These are phyloP conservation scores for Caenorhabditis brenneri DNA, from an alignment of 1,140 invertebrate genomes.

Conservation along the genomic window DNA sequence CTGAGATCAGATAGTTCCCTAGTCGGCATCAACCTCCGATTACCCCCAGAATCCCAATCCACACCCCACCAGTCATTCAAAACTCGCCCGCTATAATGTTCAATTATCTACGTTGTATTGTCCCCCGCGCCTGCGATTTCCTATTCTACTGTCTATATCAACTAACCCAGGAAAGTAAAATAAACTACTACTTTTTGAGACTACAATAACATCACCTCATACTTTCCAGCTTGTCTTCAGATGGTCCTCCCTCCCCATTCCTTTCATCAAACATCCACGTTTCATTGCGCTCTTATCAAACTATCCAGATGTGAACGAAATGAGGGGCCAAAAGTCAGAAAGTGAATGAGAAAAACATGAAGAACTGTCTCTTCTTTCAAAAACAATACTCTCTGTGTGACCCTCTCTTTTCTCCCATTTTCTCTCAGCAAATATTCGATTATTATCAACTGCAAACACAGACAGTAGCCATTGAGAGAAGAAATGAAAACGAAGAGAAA, in stretches of 20 bases:
- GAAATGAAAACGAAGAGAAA: background rate
- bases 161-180: too few species aligned
- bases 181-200: too few species aligned
- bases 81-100: too few species aligned
- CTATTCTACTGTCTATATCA: too few species aligned
- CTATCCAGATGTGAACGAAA: background rate
- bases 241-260: background rate
- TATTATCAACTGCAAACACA: constrained; percentile 39
- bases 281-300: background rate
- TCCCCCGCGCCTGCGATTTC: too few species aligned
- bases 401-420: background rate
- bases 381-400: constrained; percentile 8
- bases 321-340: background rate
- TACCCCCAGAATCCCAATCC: too few species aligned
- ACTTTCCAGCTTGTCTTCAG: background rate
- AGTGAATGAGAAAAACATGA: background rate
- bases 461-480: constrained; percentile 14
- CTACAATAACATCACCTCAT: background rate
- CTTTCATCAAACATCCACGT: background rate
- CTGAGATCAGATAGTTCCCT: too few species aligned
- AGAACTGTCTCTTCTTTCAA: background rate
- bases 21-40: too few species aligned
- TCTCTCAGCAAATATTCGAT: constrained; percentile 31
- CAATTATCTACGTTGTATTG: too few species aligned
- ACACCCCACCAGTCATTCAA: too few species aligned